Percentiles rank a stretch among this genome's conserved stretches.
These are phyloP conservation scores for Meda fulgida DNA, from an alignment of 2,797 vertebrate species.

Conservation along the genomic window DNA sequence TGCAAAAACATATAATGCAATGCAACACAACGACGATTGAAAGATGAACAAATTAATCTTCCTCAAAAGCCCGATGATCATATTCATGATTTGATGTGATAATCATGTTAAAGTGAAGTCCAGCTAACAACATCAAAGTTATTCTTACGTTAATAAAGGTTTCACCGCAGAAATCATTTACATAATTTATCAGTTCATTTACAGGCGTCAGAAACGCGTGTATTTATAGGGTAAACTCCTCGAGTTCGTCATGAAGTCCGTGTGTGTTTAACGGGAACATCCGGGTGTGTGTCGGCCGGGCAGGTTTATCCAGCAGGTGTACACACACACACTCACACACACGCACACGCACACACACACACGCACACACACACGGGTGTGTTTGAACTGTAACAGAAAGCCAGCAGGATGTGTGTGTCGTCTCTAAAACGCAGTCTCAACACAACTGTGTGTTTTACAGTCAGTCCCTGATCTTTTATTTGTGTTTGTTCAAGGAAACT, in stretches of 20 bases:
- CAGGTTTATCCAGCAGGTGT: conserved; percentile 48
- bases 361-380: not conserved
- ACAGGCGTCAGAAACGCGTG: no score
- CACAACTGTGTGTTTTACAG: not conserved
- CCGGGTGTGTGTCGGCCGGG: conserved; percentile 23
- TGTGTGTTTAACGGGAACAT: conserved; percentile 16
- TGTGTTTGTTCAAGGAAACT: not conserved
- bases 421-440: no score
- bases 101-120: no score
- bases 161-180: no score
- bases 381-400: conserved; percentile 22
- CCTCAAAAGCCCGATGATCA: no score
- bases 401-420: conserved; percentile 42
- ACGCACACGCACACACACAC: not conserved
- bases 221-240: not conserved
- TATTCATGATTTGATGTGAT: no score
- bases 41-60: no score
- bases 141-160: no score
- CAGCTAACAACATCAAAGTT: no score
- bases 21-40: no score
- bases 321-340: not conserved
- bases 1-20: no score
- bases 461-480: not conserved
- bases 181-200: no score
- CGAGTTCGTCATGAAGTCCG: not conserved